phyloP scores from a whole-genome alignment of 2,113 vertebrate species.

The Anser cygnoides region DNA sequence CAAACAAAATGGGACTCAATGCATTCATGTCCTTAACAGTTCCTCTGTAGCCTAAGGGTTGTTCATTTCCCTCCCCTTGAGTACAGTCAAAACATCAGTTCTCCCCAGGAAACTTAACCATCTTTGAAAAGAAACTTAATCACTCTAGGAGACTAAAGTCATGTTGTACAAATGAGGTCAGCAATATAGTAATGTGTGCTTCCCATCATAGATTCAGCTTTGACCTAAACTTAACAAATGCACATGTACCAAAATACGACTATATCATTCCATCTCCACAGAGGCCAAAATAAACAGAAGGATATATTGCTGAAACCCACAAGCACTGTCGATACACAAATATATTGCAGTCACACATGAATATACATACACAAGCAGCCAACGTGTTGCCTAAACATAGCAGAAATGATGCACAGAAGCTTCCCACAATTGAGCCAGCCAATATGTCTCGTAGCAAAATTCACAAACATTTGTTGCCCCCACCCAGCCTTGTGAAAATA shows the following conservation, averaged over 20 bases:
- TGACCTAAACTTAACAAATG: neutral
- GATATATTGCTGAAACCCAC: neutral
- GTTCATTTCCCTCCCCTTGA: neutral
- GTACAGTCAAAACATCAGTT: neutral
- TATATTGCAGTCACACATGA: accelerated
- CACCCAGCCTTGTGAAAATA: neutral
- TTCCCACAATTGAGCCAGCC: neutral
- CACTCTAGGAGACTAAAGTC: neutral
- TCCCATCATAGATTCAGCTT: neutral
- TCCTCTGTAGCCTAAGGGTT: neutral
- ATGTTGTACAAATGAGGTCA: neutral
- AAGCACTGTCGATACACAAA: neutral
- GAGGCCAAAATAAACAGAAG: constrained; percentile 20
- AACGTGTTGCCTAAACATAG: neutral
- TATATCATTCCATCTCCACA: neutral
- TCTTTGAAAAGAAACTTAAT: neutral
- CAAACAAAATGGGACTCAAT: neutral
- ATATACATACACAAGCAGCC: neutral
- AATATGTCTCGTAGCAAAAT: neutral
- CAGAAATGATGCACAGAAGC: neutral
- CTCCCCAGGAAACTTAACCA: neutral
- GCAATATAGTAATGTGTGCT: neutral
- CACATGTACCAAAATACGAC: neutral
- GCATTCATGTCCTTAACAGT: neutral
- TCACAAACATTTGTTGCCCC: neutral